These are phyloP conservation scores for Octopus sinensis DNA, from an alignment of 1,140 invertebrate species.

Conservation along the genomic window DNA sequence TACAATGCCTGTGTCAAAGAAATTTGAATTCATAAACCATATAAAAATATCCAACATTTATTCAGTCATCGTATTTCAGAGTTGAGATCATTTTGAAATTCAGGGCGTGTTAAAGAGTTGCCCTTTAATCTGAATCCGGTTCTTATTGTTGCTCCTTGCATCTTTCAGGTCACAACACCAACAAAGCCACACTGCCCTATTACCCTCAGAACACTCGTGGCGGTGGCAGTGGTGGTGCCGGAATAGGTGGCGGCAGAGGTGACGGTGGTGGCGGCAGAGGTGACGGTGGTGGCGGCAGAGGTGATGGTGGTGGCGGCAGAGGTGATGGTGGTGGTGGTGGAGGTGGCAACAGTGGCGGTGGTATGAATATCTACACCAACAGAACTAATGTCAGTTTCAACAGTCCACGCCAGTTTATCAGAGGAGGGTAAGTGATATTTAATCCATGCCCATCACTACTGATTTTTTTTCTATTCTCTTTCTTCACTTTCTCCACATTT, in stretches of 20 bases:
- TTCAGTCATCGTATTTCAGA: too few species aligned
- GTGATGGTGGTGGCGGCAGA: neutral
- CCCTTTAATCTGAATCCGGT: too few species aligned
- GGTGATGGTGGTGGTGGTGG: neutral
- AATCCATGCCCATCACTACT: neutral
- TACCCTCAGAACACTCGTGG: slow-evolving; percentile 2
- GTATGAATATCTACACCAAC: slow-evolving; percentile 1
- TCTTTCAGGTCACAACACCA: neutral
- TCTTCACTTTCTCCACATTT: neutral
- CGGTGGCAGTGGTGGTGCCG: neutral
- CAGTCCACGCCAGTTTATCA: slow-evolving; percentile 11
- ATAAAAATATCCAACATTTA: too few species aligned
- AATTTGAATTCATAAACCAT: too few species aligned
- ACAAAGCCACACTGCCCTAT: slow-evolving; percentile 2
- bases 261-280: too few species aligned
- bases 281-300: neutral
- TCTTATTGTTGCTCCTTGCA: neutral
- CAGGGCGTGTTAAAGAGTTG: too few species aligned
- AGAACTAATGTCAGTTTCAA: slow-evolving; percentile 13
- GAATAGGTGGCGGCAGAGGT: neutral
- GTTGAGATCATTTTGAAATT: too few species aligned
- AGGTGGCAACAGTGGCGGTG: neutral
- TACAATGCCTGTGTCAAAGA: too few species aligned
- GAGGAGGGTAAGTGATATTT: slow-evolving; percentile 16
- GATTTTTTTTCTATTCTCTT: neutral